Conservation (phyloP, 2,888 invertebrate species). For the Auanema sp. region DNA sequence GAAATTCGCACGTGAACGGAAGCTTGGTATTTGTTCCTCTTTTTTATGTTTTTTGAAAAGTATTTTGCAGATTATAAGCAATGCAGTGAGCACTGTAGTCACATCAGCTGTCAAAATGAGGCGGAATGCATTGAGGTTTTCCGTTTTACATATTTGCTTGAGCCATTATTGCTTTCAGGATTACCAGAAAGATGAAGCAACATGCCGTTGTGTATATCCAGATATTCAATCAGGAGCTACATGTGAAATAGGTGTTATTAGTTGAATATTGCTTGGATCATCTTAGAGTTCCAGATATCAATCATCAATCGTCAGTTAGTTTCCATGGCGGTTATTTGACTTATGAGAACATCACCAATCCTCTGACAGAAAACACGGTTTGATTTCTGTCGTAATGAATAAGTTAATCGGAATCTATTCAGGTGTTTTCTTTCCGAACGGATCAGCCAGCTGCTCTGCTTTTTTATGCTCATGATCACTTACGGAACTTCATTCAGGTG, state of each 20-base stretch:
- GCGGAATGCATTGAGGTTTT: constrained; percentile 29
- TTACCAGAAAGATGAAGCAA: constrained; percentile 35
- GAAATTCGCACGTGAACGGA: constrained; percentile 9
- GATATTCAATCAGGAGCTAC: constrained; percentile 49
- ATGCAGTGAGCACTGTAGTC: constrained; percentile 26
- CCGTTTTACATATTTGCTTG: not conserved
- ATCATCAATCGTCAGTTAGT: constrained; percentile 46
- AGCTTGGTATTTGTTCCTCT: constrained; percentile 6
- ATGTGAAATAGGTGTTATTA: constrained; percentile 57
- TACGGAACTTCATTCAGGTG: constrained; percentile 58
- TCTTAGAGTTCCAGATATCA: constrained; percentile 49
- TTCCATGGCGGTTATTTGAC: constrained; percentile 53
- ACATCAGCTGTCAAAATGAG: constrained; percentile 31
- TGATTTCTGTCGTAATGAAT: not conserved
- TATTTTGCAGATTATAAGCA: constrained; percentile 11
- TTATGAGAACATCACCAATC: constrained; percentile 35
- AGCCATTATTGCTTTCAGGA: constrained; percentile 40
- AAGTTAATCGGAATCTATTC: not conserved
- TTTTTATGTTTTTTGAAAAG: constrained; percentile 7
- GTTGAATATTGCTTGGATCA: no score
- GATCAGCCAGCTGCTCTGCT: constrained; percentile 52
- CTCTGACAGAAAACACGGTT: constrained; percentile 2
- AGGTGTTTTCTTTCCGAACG: constrained; percentile 47
- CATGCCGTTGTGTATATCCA: constrained; percentile 51
- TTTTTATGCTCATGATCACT: constrained; percentile 56